Evolutionary conservation across 2,888 invertebrate genomes (phyloP).

Genomic region (Melipona bicolor): DNA sequence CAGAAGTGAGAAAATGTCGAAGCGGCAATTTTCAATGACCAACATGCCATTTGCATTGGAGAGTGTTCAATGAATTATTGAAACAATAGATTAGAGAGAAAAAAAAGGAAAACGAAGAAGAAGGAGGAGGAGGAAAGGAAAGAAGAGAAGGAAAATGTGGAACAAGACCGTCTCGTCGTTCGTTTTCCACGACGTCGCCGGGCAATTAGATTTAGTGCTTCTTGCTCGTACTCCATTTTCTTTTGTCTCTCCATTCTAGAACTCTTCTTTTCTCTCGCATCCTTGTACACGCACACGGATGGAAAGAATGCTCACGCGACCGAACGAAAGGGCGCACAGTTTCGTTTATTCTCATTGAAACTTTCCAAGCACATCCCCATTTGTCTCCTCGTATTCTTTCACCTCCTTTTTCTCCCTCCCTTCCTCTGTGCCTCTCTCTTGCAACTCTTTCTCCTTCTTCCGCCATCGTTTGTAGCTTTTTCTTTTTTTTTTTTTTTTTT

Average conservation of each 20-base stretch:
- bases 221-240: conserved; percentile 55
- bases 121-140: neutral
- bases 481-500: conserved; percentile 24
- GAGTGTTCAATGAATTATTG: conserved; percentile 41
- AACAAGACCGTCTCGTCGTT: conserved; percentile 57
- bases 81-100: conserved; percentile 25
- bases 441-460: neutral
- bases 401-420: conserved; percentile 42
- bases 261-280: conserved; percentile 51
- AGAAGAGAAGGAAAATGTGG: conserved; percentile 6
- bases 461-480: conserved; percentile 32
- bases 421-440: neutral
- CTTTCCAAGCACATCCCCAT: conserved; percentile 63
- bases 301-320: conserved; percentile 57
- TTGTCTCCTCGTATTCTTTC: conserved; percentile 57
- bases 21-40: neutral
- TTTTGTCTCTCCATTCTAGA: conserved; percentile 54
- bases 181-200: conserved; percentile 63
- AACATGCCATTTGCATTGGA: neutral
- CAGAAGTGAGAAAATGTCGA: neutral
- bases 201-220: conserved; percentile 74
- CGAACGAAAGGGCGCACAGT: conserved; percentile 65
- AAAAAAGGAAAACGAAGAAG: neutral
- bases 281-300: conserved; percentile 54
- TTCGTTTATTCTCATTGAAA: conserved; percentile 66